Evolutionary conservation across 37 sponge, comb jelly and placozoan genomes (phyloP).

Genomic region (Mnemiopsis leidyi): DNA sequence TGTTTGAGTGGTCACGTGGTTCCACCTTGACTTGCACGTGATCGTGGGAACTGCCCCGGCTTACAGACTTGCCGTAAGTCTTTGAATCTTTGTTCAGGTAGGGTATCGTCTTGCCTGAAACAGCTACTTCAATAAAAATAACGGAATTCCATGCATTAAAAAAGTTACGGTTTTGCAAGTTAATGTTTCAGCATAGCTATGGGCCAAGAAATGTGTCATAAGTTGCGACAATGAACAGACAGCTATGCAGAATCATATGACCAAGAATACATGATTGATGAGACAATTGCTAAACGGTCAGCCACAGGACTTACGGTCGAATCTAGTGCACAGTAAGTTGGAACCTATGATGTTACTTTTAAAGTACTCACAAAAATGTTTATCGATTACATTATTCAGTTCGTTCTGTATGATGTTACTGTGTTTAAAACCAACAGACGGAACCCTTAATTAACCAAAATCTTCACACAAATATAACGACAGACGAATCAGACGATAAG

Average conservation of each 20-base stretch:
- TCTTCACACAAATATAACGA: no score
- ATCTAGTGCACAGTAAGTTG: background rate
- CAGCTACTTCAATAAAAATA: background rate
- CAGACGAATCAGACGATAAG: background rate
- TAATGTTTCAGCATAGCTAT: background rate
- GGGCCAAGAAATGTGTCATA: no score
- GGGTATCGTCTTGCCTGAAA: conserved; percentile 56
- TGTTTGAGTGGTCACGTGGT: background rate
- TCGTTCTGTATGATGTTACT: no score
- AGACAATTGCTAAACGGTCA: background rate
- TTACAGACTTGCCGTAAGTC: conserved; percentile 27
- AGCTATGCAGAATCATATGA: background rate
- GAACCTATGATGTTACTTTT: background rate
- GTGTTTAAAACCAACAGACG: no score
- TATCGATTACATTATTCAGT: no score
- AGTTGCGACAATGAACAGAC: background rate
- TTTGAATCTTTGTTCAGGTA: conserved; percentile 48
- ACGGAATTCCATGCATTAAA: background rate
- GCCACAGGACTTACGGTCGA: background rate
- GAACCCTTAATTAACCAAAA: no score
- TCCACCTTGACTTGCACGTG: conserved; percentile 60
- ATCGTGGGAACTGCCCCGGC: background rate
- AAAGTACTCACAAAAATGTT: no score
- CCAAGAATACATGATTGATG: background rate
- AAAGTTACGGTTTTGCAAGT: background rate